These are phyloP conservation scores for Drosophila athabasca DNA, from an alignment of 1,140 invertebrate genomes.

Conservation along the genomic window DNA sequence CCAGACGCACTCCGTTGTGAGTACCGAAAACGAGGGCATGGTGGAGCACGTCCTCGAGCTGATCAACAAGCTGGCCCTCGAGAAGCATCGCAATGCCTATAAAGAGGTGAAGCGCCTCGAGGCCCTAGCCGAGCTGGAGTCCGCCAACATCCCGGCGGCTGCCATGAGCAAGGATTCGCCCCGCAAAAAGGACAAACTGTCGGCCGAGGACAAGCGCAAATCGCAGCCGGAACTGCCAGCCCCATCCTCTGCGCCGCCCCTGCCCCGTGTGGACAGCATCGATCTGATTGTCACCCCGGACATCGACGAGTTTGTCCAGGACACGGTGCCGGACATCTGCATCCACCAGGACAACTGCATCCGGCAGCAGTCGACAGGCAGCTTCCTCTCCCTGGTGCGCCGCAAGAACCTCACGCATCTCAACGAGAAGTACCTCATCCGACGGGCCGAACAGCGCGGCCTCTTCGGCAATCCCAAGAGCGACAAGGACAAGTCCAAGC, in stretches of 20 bases:
- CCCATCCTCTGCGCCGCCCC: background rate
- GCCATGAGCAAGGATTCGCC: constrained; percentile 72
- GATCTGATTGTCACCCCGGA: constrained; percentile 85
- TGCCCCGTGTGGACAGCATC: constrained; percentile 64
- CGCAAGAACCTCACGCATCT: constrained; percentile 89
- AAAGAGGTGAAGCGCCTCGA: constrained; percentile 73
- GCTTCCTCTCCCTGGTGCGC: constrained; percentile 89
- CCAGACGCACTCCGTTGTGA: constrained; percentile 88
- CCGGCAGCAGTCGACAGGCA: constrained; percentile 85
- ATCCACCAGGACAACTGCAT: constrained; percentile 84
- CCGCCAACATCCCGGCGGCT: constrained; percentile 74
- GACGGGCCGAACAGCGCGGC: constrained; percentile 90
- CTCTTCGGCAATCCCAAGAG: constrained; percentile 86
- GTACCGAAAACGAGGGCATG: constrained; percentile 87
- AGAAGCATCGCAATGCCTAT: constrained; percentile 85
- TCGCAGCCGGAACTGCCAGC: constrained; percentile 41
- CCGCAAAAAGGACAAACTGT: constrained; percentile 64
- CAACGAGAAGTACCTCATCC: constrained; percentile 91
- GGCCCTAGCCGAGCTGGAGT: constrained; percentile 73
- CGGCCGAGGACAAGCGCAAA: constrained; percentile 48
- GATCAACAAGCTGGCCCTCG: constrained; percentile 86
- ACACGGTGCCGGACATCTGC: constrained; percentile 85
- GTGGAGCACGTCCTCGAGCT: constrained; percentile 86
- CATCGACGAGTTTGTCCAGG: constrained; percentile 89
- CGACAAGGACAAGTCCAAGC: constrained; percentile 46